These are phyloP conservation scores for Acrocephalus arundinaceus DNA, from an alignment of 2,113 vertebrate genomes.

Conservation along the genomic window DNA sequence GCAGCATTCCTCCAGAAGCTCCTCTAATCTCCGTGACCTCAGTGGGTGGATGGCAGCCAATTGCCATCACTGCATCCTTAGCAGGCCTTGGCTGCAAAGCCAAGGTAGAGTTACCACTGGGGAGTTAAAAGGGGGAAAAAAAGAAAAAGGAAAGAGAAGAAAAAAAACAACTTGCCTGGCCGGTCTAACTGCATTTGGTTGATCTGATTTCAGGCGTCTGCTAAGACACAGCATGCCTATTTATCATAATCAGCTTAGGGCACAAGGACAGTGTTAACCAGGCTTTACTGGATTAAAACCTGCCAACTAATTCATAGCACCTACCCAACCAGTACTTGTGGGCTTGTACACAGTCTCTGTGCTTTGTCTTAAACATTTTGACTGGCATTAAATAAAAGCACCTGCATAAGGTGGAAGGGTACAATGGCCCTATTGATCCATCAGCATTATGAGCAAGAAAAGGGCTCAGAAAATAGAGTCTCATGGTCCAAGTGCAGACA, in stretches of 20 bases:
- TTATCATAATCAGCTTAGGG: conserved; percentile 70
- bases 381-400: conserved; percentile 23
- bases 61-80: neutral
- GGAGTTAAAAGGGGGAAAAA: neutral
- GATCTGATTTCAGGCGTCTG: conserved; percentile 64
- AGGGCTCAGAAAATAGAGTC: neutral
- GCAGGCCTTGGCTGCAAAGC: neutral
- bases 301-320: conserved; percentile 62
- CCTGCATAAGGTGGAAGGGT: neutral
- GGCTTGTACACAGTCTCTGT: neutral
- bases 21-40: neutral
- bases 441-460: neutral
- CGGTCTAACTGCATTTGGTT: conserved; percentile 52
- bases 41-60: neutral
- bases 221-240: conserved; percentile 56
- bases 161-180: neutral
- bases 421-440: conserved; percentile 21
- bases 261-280: conserved; percentile 70
- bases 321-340: conserved; percentile 25
- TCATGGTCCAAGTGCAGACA: neutral
- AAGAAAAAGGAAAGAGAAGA: neutral
- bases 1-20: conserved; percentile 12
- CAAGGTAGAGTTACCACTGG: neutral
- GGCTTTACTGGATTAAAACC: conserved; percentile 60
- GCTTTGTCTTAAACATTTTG: conserved; percentile 40